Conservation (phyloP, 1,140 invertebrate species). For the Apis florea region DNA sequence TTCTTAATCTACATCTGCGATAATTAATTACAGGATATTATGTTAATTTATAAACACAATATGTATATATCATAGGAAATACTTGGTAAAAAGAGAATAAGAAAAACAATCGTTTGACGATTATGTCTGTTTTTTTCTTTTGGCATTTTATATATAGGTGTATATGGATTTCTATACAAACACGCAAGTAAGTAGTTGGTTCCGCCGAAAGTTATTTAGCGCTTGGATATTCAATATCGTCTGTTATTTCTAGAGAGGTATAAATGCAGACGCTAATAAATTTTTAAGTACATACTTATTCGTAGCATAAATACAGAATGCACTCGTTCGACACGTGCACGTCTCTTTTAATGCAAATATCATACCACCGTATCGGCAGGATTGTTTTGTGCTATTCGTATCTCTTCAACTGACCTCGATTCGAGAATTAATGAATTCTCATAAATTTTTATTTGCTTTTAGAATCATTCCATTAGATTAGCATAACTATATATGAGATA, state of each 20-base stretch:
- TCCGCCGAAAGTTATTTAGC: slow-evolving; percentile 68
- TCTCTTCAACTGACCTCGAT: slow-evolving; percentile 16
- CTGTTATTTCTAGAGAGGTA: slow-evolving; percentile 59
- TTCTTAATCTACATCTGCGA: not conserved
- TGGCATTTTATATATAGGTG: slow-evolving; percentile 71
- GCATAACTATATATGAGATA: too few relatives aligned
- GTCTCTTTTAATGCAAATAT: slow-evolving; percentile 21
- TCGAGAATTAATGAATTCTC: not conserved
- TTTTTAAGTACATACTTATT: slow-evolving; percentile 61
- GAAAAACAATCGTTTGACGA: slow-evolving; percentile 16
- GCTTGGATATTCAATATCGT: slow-evolving; percentile 60
- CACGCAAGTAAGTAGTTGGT: slow-evolving; percentile 75
- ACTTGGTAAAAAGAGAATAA: slow-evolving; percentile 11
- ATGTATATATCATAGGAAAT: not conserved
- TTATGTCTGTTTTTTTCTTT: slow-evolving; percentile 70
- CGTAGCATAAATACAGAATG: slow-evolving; percentile 50
- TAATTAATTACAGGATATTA: not conserved
- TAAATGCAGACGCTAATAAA: slow-evolving; percentile 60
- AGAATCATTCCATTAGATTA: not conserved
- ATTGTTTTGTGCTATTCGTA: slow-evolving; percentile 52
- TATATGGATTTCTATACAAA: slow-evolving; percentile 75
- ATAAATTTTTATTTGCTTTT: not conserved
- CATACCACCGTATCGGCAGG: slow-evolving; percentile 30
- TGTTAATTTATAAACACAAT: too few relatives aligned
- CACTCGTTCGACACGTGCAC: not conserved